Percentiles rank a stretch among this genome's conserved stretches.
Evolutionary conservation across 2,113 vertebrate genomes (phyloP).

Genomic region (Pteruthius melanotis): DNA sequence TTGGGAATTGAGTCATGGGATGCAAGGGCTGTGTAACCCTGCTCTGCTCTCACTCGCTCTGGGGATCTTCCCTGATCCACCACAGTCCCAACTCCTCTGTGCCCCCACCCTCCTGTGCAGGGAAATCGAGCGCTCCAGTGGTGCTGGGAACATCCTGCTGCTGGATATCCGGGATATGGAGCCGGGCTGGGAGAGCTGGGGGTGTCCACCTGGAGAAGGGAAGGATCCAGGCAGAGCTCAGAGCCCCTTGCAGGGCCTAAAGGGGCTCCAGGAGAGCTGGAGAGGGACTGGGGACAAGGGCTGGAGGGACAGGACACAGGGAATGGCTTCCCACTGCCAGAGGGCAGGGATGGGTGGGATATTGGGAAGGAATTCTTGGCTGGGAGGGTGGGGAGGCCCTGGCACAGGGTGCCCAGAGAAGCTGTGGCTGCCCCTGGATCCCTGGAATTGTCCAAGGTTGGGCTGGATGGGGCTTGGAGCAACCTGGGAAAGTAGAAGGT

Average conservation of each 20-base stretch:
- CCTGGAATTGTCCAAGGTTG: rapidly evolving
- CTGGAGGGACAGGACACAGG: background rate
- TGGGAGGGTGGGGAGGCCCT: rapidly evolving
- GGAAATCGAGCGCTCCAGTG: rapidly evolving
- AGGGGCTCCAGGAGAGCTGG: background rate
- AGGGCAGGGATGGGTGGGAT: background rate
- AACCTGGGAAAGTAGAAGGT: rapidly evolving
- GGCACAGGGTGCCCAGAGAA: rapidly evolving
- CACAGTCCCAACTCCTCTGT: rapidly evolving
- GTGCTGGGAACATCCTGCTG: background rate
- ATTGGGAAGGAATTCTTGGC: background rate
- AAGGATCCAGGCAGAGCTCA: background rate
- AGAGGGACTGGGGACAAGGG: background rate
- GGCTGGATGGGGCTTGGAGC: rapidly evolving
- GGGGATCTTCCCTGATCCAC: rapidly evolving
- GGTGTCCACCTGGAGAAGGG: rapidly evolving
- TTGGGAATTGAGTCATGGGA: background rate
- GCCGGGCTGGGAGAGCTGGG: background rate
- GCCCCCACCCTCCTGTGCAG: rapidly evolving
- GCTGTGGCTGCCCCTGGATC: background rate
- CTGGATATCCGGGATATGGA: rapidly evolving
- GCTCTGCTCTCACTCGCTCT: background rate
- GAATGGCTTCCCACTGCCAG: background rate
- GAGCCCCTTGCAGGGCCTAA: background rate
- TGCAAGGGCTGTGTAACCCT: background rate